phyloP scores from a whole-genome alignment of 1,140 invertebrate genomes.

The Leguminivora glycinivorella region DNA sequence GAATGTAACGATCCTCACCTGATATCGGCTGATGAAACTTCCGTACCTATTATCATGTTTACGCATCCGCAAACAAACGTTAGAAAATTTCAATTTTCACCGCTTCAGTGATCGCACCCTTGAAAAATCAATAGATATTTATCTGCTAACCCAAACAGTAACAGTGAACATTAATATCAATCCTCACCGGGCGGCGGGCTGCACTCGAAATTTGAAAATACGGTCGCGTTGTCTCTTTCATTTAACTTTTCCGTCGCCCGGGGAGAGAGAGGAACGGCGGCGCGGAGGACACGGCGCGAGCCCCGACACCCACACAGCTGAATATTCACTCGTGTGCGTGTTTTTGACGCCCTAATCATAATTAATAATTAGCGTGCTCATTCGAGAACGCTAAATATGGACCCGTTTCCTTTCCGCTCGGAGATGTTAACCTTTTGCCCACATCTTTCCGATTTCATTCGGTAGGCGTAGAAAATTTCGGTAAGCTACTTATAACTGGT shows the following conservation, averaged over 20 bases:
- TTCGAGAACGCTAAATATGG: conserved; percentile 27
- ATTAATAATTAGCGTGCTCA: conserved; percentile 26
- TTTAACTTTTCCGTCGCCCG: neutral
- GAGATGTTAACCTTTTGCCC: conserved; percentile 7
- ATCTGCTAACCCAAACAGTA: conserved; percentile 14
- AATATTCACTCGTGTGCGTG: neutral
- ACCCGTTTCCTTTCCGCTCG: conserved; percentile 12
- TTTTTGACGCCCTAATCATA: conserved; percentile 21
- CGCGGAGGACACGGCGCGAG: neutral
- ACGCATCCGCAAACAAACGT: conserved; percentile 12
- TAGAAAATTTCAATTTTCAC: conserved; percentile 10
- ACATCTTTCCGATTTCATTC: neutral
- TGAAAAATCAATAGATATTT: conserved; percentile 17
- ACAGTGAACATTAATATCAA: conserved; percentile 12
- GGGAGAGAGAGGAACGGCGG: conserved; percentile 5
- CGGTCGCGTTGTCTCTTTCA: conserved; percentile 11
- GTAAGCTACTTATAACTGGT: neutral
- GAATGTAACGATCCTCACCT: neutral
- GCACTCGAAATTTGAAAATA: conserved; percentile 15
- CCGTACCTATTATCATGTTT: neutral
- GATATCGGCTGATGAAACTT: neutral
- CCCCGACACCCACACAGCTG: neutral
- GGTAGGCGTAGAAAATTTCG: neutral
- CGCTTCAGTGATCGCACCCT: conserved; percentile 11
- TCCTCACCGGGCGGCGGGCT: conserved; percentile 4